Percentiles rank a stretch among this genome's conserved stretches.
These are phyloP conservation scores for Xiphorhynchus erythropygius DNA, from an alignment of 2,797 vertebrate genomes.

Conservation along the genomic window DNA sequence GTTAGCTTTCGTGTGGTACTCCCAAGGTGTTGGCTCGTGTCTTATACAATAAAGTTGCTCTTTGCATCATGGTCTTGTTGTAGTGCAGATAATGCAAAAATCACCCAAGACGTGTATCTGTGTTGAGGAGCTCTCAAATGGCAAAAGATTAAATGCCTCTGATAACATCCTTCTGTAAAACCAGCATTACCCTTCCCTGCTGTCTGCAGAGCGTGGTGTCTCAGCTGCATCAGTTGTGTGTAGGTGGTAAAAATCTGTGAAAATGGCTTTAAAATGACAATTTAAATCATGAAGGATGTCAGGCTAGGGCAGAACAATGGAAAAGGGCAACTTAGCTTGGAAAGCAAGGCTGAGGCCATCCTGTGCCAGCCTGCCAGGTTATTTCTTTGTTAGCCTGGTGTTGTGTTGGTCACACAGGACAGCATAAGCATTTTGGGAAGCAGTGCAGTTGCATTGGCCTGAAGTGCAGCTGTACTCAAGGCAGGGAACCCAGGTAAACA, in stretches of 20 bases:
- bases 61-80: background rate
- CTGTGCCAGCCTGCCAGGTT: background rate
- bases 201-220: background rate
- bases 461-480: background rate
- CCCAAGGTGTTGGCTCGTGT: background rate
- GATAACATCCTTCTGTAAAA: background rate
- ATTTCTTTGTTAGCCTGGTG: rapidly evolving
- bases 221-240: background rate
- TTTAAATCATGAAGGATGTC: background rate
- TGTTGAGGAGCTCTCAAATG: background rate
- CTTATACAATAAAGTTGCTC: background rate
- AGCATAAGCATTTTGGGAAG: background rate
- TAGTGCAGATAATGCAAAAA: background rate
- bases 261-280: background rate
- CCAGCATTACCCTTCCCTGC: background rate
- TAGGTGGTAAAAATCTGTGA: background rate
- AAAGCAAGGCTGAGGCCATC: background rate
- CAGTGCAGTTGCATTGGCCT: background rate
- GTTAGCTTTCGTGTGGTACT: background rate
- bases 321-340: background rate
- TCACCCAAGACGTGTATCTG: background rate
- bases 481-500: background rate
- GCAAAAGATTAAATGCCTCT: background rate
- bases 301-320: background rate
- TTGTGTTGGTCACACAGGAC: background rate